These are phyloP conservation scores for Habropoda laboriosa DNA, from an alignment of 1,140 invertebrate species.

Conservation along the genomic window DNA sequence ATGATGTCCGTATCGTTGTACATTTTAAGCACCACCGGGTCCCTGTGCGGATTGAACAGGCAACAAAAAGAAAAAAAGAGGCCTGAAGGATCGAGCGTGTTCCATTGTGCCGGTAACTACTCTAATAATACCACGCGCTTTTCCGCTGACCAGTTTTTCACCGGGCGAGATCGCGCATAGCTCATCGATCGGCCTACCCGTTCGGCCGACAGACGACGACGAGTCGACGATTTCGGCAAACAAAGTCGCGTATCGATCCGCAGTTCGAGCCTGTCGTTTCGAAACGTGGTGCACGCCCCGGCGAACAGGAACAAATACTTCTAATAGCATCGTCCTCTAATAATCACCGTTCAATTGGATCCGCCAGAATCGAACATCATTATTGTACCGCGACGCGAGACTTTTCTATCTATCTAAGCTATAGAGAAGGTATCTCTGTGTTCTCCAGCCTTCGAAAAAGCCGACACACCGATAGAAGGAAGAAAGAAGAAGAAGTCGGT, in stretches of 20 bases:
- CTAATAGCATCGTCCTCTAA: neutral
- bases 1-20: slow-evolving; percentile 92
- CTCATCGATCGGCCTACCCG: no score
- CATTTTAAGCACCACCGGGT: slow-evolving; percentile 88
- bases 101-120: slow-evolving; percentile 6
- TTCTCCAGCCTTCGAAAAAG: neutral
- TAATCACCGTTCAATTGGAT: neutral
- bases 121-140: neutral
- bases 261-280: neutral
- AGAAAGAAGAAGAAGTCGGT: neutral
- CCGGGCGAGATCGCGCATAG: neutral
- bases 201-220: no score
- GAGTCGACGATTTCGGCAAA: slow-evolving; percentile 14
- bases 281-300: neutral
- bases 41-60: slow-evolving; percentile 82
- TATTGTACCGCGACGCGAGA: neutral
- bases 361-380: neutral
- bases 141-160: neutral
- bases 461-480: neutral
- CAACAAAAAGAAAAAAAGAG: neutral
- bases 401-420: no score
- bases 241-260: slow-evolving; percentile 7
- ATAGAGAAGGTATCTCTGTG: no score
- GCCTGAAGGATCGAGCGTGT: neutral
- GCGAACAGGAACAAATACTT: slow-evolving; percentile 4